These are phyloP conservation scores for Anoplophora glabripennis DNA, from an alignment of 1,140 invertebrate species.

Conservation along the genomic window DNA sequence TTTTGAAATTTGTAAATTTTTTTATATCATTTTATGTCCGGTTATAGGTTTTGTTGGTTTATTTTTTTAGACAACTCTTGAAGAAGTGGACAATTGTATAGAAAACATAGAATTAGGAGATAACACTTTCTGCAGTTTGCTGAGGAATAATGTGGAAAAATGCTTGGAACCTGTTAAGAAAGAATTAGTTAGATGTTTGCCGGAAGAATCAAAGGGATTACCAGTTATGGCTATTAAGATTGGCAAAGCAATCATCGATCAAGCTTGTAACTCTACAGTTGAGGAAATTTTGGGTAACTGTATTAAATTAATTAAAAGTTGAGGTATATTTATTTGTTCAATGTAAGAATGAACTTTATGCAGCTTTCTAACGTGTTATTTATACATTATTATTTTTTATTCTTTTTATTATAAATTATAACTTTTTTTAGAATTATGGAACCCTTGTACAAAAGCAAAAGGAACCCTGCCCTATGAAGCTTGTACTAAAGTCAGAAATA, in stretches of 20 bases:
- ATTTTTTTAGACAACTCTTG: neutral
- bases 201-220: conserved; percentile 15
- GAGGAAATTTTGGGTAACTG: conserved; percentile 1
- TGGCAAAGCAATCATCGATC: neutral
- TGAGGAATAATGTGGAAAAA: neutral
- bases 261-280: neutral
- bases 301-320: neutral
- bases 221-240: conserved; percentile 5
- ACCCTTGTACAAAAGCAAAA: neutral
- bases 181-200: conserved; percentile 14
- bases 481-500: neutral
- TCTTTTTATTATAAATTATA: neutral
- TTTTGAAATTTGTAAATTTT: neutral
- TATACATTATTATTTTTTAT: too few species aligned
- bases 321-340: neutral
- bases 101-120: neutral
- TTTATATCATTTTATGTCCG: neutral
- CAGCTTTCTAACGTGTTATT: neutral
- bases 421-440: neutral
- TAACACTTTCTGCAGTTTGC: neutral
- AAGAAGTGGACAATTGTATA: neutral
- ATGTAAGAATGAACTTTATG: neutral
- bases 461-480: neutral
- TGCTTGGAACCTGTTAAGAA: conserved; percentile 10
- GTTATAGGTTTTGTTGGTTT: neutral